A percentile compares a stretch with the other conserved stretches of the same genome.
phyloP scores from a whole-genome alignment of 2,113 vertebrate species.

The Leucoraja erinaceus region DNA sequence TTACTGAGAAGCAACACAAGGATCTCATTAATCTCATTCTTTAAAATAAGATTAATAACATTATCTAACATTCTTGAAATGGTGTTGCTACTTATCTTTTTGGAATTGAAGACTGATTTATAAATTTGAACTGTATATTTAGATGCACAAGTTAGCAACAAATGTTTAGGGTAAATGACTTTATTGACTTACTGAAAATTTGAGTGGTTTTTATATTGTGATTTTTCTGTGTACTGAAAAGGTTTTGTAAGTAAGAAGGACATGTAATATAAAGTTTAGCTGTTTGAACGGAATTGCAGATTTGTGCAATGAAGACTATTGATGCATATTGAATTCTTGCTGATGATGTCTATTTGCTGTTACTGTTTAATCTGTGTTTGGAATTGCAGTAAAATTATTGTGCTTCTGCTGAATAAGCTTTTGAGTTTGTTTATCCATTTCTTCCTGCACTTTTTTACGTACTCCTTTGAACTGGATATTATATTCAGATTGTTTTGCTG shows the following conservation, averaged over 20 bases:
- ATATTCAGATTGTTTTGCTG: background rate
- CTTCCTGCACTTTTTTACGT: background rate
- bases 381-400: background rate
- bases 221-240: background rate
- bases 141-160: background rate
- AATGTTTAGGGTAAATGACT: too few species aligned
- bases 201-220: background rate
- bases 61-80: background rate
- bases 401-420: background rate
- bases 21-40: background rate
- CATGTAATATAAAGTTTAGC: background rate
- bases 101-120: conserved; percentile 15
- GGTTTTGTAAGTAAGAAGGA: background rate
- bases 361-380: background rate
- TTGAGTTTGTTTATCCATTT: background rate
- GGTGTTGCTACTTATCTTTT: background rate
- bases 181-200: too few species aligned
- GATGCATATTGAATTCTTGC: background rate
- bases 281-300: background rate
- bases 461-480: background rate
- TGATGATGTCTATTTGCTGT: background rate
- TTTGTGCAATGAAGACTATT: background rate
- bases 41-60: background rate
- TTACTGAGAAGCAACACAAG: background rate
- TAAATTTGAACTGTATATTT: background rate